Evolutionary conservation across 2,113 vertebrate species (phyloP), one percentile per base, ranked within the genome.

Genomic region (Spermophilus dauricus): DNA sequence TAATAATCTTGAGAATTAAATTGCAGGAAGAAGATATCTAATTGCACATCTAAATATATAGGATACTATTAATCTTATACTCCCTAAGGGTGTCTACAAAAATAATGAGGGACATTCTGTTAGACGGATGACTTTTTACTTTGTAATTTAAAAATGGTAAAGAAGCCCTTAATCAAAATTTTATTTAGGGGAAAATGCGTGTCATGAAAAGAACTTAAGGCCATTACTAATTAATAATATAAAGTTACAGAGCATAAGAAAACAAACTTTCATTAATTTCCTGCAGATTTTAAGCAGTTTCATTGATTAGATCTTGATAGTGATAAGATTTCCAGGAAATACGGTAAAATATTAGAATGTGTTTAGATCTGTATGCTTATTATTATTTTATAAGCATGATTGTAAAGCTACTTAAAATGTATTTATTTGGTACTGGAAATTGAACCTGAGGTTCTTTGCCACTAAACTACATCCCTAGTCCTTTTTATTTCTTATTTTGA

Each of bases 141-240:
- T 95, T 85, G 53, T 20, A 91, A 89, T 93, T 96, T 85, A 82
- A 95, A 94, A 73, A 73, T 14, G 20, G 16, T 53, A 90, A 96
- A 58, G 26, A 88, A 51, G 30, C 16, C 72, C 37, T 96, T 95
- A 32, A 93, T 93, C 75, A 93, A 93, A 89, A 11, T 93, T 96
- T 95, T 83, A 91, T 95, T 95, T 97, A 88, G 16, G 75, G 28
- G 26, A 51, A 85, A 94, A 85, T 13, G 4, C 7, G 37, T 91
- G 24, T 92, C 42, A 81, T 83, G 53, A 95, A 96, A 61, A 96
- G 34, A 89, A 91, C 24, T 85, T 87, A 58, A 84, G 70, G 78
- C 34, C 37, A 58, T 84, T 92, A 28, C 37, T 97, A 97, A 94
- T 95, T 96, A 97, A 92, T 89, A 94, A 94, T 89, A 94, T 81